A percentile compares a stretch with the other conserved stretches of the same genome.
Conservation (phyloP, 2,113 vertebrate genomes). For the Miniopterus natalensis region DNA sequence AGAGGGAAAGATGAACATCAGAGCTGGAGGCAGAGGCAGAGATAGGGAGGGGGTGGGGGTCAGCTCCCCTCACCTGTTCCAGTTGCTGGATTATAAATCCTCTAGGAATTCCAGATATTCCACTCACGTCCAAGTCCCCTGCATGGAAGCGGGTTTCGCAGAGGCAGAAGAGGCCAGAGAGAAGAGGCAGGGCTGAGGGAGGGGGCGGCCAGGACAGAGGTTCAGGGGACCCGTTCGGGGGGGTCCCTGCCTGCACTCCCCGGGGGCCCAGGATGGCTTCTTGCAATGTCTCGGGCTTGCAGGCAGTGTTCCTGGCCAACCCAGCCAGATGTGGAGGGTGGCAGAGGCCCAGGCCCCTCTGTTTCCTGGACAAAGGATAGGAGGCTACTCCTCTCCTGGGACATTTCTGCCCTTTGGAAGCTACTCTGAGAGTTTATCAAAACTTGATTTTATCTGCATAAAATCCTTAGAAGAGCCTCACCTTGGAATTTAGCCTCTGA, state of each 20-base stretch:
- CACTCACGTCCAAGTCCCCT: neutral
- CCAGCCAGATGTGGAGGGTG: neutral
- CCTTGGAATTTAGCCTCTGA: neutral
- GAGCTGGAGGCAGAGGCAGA: neutral
- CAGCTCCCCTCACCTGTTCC: constrained; percentile 15
- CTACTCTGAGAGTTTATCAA: neutral
- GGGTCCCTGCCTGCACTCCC: neutral
- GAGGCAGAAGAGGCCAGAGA: neutral
- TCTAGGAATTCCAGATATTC: constrained; percentile 54
- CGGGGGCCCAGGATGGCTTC: neutral
- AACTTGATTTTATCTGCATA: constrained; percentile 8
- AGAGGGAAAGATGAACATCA: neutral
- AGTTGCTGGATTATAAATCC: constrained; percentile 40
- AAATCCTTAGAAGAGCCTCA: neutral
- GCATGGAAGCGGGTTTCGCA: neutral
- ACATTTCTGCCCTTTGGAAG: neutral
- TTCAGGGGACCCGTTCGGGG: neutral
- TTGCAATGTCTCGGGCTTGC: neutral
- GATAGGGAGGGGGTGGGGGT: neutral
- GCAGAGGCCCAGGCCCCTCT: neutral
- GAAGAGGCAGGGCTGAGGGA: neutral
- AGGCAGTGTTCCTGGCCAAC: neutral
- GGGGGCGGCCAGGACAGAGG: neutral
- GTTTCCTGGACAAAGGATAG: neutral
- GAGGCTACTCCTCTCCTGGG: neutral